A percentile compares a stretch with the other conserved stretches of the same genome.
Evolutionary conservation across 2,797 vertebrate species (phyloP).

Genomic region (Melanotaenia nigrans): DNA sequence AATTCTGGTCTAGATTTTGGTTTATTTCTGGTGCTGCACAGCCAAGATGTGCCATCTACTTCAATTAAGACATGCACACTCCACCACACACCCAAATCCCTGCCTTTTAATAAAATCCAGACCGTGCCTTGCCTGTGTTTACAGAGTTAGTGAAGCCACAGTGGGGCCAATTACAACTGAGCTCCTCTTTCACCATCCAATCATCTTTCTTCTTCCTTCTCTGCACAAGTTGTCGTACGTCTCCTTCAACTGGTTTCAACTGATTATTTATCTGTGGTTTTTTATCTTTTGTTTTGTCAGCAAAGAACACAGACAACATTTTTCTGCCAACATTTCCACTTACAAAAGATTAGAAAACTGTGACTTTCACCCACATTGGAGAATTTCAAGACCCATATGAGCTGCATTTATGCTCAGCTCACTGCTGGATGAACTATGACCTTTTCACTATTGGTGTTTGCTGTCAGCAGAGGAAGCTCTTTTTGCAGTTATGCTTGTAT

Average conservation of each 20-base stretch:
- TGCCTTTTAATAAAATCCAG: constrained; percentile 69
- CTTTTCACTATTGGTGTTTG: constrained; percentile 2
- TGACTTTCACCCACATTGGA: neutral
- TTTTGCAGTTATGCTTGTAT: neutral
- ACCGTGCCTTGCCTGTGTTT: constrained; percentile 36
- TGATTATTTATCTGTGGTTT: neutral
- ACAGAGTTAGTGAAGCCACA: constrained; percentile 41
- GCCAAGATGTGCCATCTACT: constrained; percentile 38
- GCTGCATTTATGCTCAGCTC: neutral
- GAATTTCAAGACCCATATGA: neutral
- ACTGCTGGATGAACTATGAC: constrained; percentile 24
- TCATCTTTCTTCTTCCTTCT: constrained; percentile 12
- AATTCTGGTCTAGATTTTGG: constrained; percentile 54
- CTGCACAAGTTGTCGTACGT: neutral
- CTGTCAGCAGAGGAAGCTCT: constrained; percentile 4
- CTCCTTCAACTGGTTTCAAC: neutral
- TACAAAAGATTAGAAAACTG: neutral
- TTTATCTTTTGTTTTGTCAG: neutral
- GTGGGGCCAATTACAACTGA: constrained; percentile 51
- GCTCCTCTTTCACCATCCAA: constrained; percentile 33
- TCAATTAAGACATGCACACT: constrained; percentile 44
- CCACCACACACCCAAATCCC: constrained; percentile 21
- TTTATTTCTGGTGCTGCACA: constrained; percentile 62
- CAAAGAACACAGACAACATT: too few relatives aligned
- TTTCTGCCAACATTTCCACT: neutral